Evolutionary conservation across 2,888 invertebrate genomes (phyloP).

Genomic region (Pandemis cinnamomeana): DNA sequence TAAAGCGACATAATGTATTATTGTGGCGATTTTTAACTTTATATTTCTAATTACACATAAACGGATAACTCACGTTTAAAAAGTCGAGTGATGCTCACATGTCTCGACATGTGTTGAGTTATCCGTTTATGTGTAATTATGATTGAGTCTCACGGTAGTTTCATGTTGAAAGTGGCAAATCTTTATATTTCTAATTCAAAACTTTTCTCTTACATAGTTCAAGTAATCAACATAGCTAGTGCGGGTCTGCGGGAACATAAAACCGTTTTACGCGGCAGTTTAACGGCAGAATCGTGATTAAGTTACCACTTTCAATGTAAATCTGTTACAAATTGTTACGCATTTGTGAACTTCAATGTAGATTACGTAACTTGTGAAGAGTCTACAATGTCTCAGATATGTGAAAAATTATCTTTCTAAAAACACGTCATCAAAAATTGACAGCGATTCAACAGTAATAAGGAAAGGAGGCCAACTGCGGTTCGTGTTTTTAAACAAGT

Average conservation of each 20-base stretch:
- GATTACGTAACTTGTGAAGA: neutral
- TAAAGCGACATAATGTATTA: neutral
- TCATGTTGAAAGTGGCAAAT: no score
- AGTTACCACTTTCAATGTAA: constrained; percentile 48
- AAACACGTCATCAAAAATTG: neutral
- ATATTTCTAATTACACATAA: no score
- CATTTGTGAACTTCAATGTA: constrained; percentile 19
- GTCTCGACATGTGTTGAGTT: no score
- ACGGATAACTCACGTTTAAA: no score
- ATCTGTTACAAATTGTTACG: constrained; percentile 39
- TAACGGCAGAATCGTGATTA: constrained; percentile 58
- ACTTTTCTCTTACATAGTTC: neutral
- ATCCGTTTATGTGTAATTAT: no score
- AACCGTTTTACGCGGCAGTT: constrained; percentile 55
- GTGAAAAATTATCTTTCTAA: neutral
- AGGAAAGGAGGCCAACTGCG: no score
- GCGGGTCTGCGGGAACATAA: constrained; percentile 39
- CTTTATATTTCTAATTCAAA: no score
- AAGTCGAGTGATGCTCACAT: no score
- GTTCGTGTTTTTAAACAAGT: no score
- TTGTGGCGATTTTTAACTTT: neutral
- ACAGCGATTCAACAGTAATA: no score
- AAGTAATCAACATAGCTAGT: constrained; percentile 50
- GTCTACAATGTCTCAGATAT: neutral
- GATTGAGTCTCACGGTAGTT: no score